Base-by-base conservation (phyloP, 1,140 invertebrate species). In the Zaprionus inermis region DNA sequence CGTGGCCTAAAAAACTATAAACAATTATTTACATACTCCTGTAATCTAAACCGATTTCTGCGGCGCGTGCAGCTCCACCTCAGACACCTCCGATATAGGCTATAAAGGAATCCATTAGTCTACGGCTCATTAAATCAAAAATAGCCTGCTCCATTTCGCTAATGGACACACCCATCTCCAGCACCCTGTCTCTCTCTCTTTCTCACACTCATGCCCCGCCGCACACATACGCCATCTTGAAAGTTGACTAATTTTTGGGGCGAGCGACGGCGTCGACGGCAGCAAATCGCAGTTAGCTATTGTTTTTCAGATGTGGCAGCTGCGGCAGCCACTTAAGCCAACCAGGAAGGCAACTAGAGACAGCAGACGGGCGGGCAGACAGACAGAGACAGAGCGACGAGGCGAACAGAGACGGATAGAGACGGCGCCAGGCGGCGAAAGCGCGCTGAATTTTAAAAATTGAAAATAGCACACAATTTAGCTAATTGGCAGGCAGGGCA, bases 401-500 rank as follows among this genome's bases (percentile, higher is more conserved):
- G 16, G 18, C 7, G 41, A 2, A 22, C n/a, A 49, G 44, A 20
- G 44, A 49, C 18, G 38, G 12, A 38, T 38, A 38, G 36, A 38
- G 14, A 38, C 38, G n/a, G 38, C 38, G 38, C n/a, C 38, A 44
- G 38, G 38, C 38, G 16, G 16, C 54, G 56, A 60, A 81, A 76
- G 76, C 55, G 41, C 67, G 85, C 66, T 85, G 71, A 81, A 81
- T 77, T 85, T 74, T 76, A 57, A 89, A 74, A 89, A 89, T 89
- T 89, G 80, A 74, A 91, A 90, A 91, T 91, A 90, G 90, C 90
- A 89, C 90, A 91, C 86, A 91, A 91, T 91, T 91, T 90, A 79
- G 74, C 90, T 91, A 91, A 91, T 91, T 91, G 90, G 90, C 80
- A 44, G 38, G 74, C 74, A 61, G 74, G 66, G 63, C 14, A 5